A percentile compares a stretch with the other conserved stretches of the same genome.
These are phyloP conservation scores for Eupithecia insigniata DNA, from an alignment of 2,888 invertebrate genomes.

Conservation along the genomic window DNA sequence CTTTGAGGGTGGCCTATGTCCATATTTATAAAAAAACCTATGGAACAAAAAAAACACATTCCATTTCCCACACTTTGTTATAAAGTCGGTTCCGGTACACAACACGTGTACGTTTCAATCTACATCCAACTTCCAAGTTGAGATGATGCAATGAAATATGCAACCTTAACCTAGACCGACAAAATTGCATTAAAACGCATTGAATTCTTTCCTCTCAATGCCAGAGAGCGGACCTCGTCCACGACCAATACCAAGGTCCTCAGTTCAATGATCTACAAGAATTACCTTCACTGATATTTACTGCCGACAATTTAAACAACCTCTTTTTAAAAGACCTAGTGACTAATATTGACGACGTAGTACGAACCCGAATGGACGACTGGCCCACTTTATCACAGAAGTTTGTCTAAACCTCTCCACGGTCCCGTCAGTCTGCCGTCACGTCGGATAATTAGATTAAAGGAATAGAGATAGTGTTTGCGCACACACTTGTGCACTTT, in stretches of 20 bases:
- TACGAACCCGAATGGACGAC: too few relatives aligned
- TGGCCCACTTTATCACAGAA: too few relatives aligned
- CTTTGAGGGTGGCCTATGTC: not conserved
- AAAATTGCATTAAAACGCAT: conserved; percentile 14
- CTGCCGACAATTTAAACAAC: not conserved
- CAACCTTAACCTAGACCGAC: conserved; percentile 24
- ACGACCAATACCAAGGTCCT: conserved; percentile 76
- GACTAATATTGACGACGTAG: too few relatives aligned
- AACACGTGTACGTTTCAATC: not conserved
- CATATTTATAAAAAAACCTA: too few relatives aligned
- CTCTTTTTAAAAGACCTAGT: too few relatives aligned
- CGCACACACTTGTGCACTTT: too few relatives aligned
- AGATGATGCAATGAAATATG: not conserved
- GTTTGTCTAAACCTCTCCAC: too few relatives aligned
- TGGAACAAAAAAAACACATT: too few relatives aligned
- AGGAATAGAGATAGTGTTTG: too few relatives aligned
- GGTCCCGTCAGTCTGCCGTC: too few relatives aligned
- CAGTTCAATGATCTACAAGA: conserved; percentile 81
- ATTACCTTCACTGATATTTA: conserved; percentile 66
- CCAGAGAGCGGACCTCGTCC: conserved; percentile 64
- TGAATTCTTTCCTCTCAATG: conserved; percentile 38
- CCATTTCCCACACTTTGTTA: too few relatives aligned
- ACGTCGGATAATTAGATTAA: too few relatives aligned
- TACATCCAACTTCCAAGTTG: not conserved
- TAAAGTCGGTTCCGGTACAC: not conserved